Conservation (phyloP, 2,888 invertebrate genomes). For the Prostheceraeus crozeri region DNA sequence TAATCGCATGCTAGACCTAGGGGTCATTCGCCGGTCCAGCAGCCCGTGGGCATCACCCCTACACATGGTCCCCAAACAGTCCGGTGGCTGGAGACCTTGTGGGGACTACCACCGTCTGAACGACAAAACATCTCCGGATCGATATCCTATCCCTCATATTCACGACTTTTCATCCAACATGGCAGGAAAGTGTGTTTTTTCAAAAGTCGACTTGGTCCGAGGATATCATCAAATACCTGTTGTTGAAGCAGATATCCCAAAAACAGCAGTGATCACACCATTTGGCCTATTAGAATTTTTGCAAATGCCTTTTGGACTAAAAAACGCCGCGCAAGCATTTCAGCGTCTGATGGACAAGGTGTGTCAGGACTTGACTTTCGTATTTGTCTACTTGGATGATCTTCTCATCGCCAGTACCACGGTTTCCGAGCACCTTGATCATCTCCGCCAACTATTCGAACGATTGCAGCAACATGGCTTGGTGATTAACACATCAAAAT, state of each 20-base stretch:
- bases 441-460: not conserved
- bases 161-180: too few species aligned
- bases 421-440: not conserved
- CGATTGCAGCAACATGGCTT: not conserved
- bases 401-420: conserved; percentile 12
- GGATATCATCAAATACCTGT: conserved; percentile 32
- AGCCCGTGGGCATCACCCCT: too few species aligned
- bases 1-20: too few species aligned
- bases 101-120: too few species aligned
- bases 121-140: too few species aligned
- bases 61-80: too few species aligned
- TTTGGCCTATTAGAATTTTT: conserved; percentile 34
- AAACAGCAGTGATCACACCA: conserved; percentile 34
- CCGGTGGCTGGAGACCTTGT: too few species aligned
- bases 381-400: not conserved
- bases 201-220: conserved; percentile 31
- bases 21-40: too few species aligned
- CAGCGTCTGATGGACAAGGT: conserved; percentile 24
- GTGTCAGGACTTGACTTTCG: not conserved
- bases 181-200: too few species aligned
- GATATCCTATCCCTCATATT: too few species aligned
- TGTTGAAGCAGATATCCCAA: conserved; percentile 10
- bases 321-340: conserved; percentile 28
- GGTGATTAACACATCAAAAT: not conserved
- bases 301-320: conserved; percentile 28